Conservation (phyloP, 37 sponge, comb jelly and placozoan genomes). For the Cliona cf. orientalis region DNA sequence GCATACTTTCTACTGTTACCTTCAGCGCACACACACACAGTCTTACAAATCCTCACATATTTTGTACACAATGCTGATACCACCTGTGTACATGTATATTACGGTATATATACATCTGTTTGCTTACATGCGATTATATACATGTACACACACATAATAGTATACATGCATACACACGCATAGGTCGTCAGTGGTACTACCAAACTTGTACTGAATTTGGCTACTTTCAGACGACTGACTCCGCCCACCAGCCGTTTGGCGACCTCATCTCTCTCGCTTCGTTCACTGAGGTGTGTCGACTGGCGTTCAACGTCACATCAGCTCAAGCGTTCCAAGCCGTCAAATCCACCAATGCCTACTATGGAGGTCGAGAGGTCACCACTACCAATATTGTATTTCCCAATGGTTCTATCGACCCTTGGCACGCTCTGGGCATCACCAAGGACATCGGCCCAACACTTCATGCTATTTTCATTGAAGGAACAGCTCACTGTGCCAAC, state of each 20-base stretch:
- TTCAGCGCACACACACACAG: neutral
- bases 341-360: constrained; percentile 64
- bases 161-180: too few species aligned
- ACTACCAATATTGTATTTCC: constrained; percentile 87
- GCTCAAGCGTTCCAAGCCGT: constrained; percentile 17
- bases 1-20: neutral
- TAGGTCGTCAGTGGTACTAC: constrained; percentile 86
- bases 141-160: too few species aligned
- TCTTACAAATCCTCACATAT: neutral
- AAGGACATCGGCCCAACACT: neutral
- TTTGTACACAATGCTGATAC: neutral
- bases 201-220: constrained; percentile 93
- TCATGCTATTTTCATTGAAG: constrained; percentile 72
- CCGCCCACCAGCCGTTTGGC: constrained; percentile 69
- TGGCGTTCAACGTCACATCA: constrained; percentile 52
- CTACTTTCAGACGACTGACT: constrained; percentile 88
- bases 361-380: constrained; percentile 64
- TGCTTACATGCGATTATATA: too few species aligned
- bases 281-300: constrained; percentile 57
- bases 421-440: constrained; percentile 84
- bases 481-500: constrained; percentile 96
- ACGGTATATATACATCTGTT: too few species aligned
- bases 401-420: constrained; percentile 93
- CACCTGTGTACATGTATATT: neutral
- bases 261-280: constrained; percentile 51